Evolutionary conservation across 1,140 invertebrate species (phyloP).

Genomic region (Drosophila auraria): DNA sequence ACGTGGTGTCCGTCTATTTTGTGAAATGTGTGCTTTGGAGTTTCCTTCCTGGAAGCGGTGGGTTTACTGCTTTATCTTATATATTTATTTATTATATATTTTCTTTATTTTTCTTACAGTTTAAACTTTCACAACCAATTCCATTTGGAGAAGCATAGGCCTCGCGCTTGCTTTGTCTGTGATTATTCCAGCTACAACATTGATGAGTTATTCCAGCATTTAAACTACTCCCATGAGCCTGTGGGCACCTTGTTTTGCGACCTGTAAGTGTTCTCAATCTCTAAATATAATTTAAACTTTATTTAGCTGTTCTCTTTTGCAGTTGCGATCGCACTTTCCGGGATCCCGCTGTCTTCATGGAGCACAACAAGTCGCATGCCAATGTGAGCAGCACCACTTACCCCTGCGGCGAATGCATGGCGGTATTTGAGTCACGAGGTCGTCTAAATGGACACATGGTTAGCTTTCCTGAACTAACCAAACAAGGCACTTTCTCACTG

Average conservation of each 20-base stretch:
- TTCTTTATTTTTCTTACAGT: slow-evolving; percentile 23
- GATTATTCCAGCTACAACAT: slow-evolving; percentile 61
- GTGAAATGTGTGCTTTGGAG: slow-evolving; percentile 69
- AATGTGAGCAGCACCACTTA: slow-evolving; percentile 56
- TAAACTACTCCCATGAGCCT: slow-evolving; percentile 72
- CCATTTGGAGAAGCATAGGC: slow-evolving; percentile 71
- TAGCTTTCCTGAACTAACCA: background rate
- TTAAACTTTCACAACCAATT: slow-evolving; percentile 81
- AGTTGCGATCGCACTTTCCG: slow-evolving; percentile 81
- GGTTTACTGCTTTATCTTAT: background rate
- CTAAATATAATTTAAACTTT: background rate
- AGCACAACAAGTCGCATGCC: slow-evolving; percentile 68
- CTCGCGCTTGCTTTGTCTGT: slow-evolving; percentile 73
- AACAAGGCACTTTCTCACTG: background rate
- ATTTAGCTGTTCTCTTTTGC: background rate
- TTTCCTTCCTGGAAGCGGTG: slow-evolving; percentile 81
- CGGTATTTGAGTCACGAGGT: slow-evolving; percentile 59
- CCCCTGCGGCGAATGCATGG: slow-evolving; percentile 58
- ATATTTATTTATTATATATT: no score
- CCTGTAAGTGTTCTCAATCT: slow-evolving; percentile 37
- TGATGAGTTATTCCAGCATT: slow-evolving; percentile 75
- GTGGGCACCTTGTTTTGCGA: slow-evolving; percentile 65
- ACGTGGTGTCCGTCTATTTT: slow-evolving; percentile 56
- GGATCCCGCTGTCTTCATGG: slow-evolving; percentile 44
- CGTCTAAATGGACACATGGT: slow-evolving; percentile 69